Evolutionary conservation across 2,888 invertebrate genomes (phyloP).

Genomic region (Macrosoma leucophasiata): DNA sequence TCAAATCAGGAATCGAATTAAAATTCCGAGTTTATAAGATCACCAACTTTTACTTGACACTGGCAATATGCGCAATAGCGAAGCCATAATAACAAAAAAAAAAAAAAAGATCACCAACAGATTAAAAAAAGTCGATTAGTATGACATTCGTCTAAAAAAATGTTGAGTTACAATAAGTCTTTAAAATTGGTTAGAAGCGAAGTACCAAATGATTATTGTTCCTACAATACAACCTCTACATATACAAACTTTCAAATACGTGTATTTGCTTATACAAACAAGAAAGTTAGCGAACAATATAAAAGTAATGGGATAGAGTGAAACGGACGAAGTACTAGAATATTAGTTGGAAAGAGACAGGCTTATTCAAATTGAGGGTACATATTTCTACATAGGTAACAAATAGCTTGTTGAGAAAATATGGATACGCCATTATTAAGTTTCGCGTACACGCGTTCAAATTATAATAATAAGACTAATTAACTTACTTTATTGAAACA

Average conservation of each 20-base stretch:
- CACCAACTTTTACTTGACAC: no score
- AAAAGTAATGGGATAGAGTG: slow-evolving; percentile 73
- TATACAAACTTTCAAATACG: slow-evolving; percentile 75
- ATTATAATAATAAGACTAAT: not conserved
- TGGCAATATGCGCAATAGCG: no score
- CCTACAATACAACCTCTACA: slow-evolving; percentile 67
- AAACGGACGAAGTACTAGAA: slow-evolving; percentile 35
- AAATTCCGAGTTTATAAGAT: no score
- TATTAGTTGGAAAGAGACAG: slow-evolving; percentile 50
- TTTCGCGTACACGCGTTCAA: slow-evolving; percentile 2
- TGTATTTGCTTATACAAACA: slow-evolving; percentile 76
- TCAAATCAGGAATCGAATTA: no score
- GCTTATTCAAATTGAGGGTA: slow-evolving; percentile 74
- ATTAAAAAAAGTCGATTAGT: no score
- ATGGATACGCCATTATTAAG: slow-evolving; percentile 49
- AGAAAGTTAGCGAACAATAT: slow-evolving; percentile 77
- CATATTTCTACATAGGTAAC: slow-evolving; percentile 75
- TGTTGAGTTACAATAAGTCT: slow-evolving; percentile 15
- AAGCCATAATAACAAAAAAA: no score
- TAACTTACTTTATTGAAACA: no score
- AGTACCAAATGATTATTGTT: slow-evolving; percentile 55
- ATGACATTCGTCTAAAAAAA: no score
- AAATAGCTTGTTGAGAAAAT: slow-evolving; percentile 68
- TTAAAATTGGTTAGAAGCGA: slow-evolving; percentile 34
- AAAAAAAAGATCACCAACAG: no score